Conservation (phyloP, 2,797 vertebrate genomes). For the Cuculus canorus region DNA sequence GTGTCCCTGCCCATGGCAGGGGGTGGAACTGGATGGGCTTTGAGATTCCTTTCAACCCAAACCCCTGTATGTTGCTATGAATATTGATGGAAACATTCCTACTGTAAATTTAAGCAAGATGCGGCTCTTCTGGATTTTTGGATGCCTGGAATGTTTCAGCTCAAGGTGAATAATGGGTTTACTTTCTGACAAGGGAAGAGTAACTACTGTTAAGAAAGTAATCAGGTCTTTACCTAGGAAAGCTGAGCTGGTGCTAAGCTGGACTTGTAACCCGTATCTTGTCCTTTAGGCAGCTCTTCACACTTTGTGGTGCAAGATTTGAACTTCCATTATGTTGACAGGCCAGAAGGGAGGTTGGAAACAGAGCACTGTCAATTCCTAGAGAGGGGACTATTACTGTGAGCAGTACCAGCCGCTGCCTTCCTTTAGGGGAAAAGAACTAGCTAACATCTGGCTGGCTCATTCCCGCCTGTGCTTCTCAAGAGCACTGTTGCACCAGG, state of each 20-base stretch:
- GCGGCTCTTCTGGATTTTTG: background rate
- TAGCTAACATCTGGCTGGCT: background rate
- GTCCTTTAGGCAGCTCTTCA: background rate
- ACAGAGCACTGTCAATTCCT: accelerated
- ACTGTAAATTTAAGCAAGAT: background rate
- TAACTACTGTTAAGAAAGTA: background rate
- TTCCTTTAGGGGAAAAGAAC: background rate
- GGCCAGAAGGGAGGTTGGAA: background rate
- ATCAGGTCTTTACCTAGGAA: background rate
- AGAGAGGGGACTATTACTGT: background rate
- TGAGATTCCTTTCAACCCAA: too few relatives aligned
- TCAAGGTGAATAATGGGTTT: background rate
- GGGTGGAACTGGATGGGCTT: too few relatives aligned
- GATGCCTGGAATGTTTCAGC: background rate
- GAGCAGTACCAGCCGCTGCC: background rate
- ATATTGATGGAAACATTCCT: background rate
- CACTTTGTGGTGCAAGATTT: background rate
- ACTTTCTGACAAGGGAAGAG: background rate
- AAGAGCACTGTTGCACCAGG: background rate
- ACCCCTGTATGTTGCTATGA: too few relatives aligned
- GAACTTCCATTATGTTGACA: background rate
- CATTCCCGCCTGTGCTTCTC: background rate
- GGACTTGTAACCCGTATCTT: background rate
- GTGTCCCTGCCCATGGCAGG: too few relatives aligned
- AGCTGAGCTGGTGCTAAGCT: background rate